A percentile compares a stretch with the other conserved stretches of the same genome.
Conservation (phyloP, 2,888 invertebrate genomes). For the Perithous albicinctus region DNA sequence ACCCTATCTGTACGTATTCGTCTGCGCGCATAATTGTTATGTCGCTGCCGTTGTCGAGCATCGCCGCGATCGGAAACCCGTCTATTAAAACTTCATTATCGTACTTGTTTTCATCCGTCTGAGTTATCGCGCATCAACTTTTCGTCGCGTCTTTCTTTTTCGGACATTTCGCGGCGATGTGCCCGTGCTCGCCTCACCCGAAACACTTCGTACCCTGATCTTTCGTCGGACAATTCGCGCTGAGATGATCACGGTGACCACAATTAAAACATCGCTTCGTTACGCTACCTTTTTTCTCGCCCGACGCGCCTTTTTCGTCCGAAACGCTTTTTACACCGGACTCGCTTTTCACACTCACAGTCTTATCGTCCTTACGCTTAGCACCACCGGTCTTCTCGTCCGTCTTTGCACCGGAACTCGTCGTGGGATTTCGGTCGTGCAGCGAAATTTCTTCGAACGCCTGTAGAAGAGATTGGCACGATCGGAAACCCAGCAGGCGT, state of each 20-base stretch:
- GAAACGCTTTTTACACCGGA: not conserved
- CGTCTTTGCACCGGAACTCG: not conserved
- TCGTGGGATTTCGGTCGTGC: constrained; percentile 1
- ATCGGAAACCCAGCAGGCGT: not conserved
- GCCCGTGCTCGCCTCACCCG: constrained; percentile 61
- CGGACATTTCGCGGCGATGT: constrained; percentile 59
- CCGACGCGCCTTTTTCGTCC: constrained; percentile 1
- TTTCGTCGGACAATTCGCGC: constrained; percentile 53
- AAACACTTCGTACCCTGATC: constrained; percentile 65
- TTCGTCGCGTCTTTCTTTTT: constrained; percentile 30
- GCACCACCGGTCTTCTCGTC: constrained; percentile 17
- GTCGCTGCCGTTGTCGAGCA: constrained; percentile 46
- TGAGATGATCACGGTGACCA: constrained; percentile 40
- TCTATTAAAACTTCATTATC: constrained; percentile 47
- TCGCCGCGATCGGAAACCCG: constrained; percentile 2
- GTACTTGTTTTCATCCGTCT: not conserved
- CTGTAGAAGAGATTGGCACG: constrained; percentile 2
- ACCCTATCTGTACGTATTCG: constrained; percentile 18
- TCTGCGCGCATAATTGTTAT: constrained; percentile 42
- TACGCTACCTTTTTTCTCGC: not conserved
- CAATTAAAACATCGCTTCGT: constrained; percentile 48
- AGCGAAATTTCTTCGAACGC: constrained; percentile 44
- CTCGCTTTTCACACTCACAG: not conserved
- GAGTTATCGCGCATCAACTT: constrained; percentile 8
- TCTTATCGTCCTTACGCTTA: constrained; percentile 39